Evolutionary conservation across 2,113 vertebrate species (phyloP).

Genomic region (Acrocephalus arundinaceus): DNA sequence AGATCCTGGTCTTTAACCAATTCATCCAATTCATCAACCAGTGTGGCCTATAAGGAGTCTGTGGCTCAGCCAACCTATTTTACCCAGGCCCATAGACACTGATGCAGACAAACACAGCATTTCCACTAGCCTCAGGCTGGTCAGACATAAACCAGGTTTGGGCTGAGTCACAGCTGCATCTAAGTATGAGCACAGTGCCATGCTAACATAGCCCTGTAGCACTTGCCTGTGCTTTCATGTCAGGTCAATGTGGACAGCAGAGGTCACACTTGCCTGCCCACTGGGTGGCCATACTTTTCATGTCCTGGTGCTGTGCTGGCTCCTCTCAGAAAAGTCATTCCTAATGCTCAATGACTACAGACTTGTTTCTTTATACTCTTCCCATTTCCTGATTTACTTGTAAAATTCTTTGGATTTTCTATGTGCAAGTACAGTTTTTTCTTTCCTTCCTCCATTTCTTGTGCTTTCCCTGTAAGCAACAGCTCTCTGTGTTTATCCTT

Average conservation of each 20-base stretch:
- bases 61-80: background rate
- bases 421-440: rapidly evolving
- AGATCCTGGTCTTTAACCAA: background rate
- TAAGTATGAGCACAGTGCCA: rapidly evolving
- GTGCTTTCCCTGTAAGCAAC: background rate
- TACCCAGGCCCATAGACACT: background rate
- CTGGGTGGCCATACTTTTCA: background rate
- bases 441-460: background rate
- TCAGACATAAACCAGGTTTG: background rate
- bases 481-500: background rate
- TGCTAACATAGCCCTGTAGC: background rate
- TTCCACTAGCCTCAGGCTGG: background rate
- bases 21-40: background rate
- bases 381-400: background rate
- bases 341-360: background rate
- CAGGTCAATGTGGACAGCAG: background rate
- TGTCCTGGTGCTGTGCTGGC: background rate
- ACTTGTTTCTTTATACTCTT: background rate
- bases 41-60: background rate
- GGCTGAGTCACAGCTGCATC: background rate
- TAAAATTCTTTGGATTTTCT: background rate
- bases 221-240: background rate
- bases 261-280: background rate
- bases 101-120: rapidly evolving
- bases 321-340: background rate